Base-by-base conservation (phyloP, 2,113 vertebrate genomes). In the Psittacula cyanocephala region DNA sequence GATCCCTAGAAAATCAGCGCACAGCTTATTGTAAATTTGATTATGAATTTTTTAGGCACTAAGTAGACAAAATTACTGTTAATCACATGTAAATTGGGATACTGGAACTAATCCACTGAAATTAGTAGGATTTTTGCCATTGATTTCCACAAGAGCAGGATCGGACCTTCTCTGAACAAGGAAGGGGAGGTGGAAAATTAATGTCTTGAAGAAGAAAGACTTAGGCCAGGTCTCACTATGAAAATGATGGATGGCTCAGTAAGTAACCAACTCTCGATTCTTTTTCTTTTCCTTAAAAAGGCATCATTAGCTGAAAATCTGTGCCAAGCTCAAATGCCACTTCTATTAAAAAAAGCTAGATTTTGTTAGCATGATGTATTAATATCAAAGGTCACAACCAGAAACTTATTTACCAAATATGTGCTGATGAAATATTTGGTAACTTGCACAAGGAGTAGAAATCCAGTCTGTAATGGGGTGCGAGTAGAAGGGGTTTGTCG, bases 71-170 rank as follows among this genome's bases (percentile, higher is more conserved):
- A 97, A 96, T 96, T 95, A 92, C 93, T 91, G 94, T 89, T 96
- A 97, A 97, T 95, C 96, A 87, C 94, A 95, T 96, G 96, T 94
- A 97, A 96, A 96, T 89, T 95, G 86, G 96, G 91, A 92, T 77
- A 92, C 91, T 95, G 96, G 92, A 96, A 96, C 93, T 96, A 94
- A 96, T 96, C 96, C 91, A 95, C 77, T 85, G 92, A 93, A 93
- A 96, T 97, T 84, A 94, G 95, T 91, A 70, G 91, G 94, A 89
- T 86, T 94, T 97, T 94, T 96, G 93, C 88, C 81, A 87, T 74
- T 81, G 93, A 91, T 82, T 94, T 96, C 53, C 70, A 87, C 44
- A 80, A 79, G 41, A 92, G 41, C 67, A 91, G 88, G 91, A 92
- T 93, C 3, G 16, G 83, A 43, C 53, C 86, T 59, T 59, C 74